Conservation (phyloP, 2,888 invertebrate species). For the Melinaea menophilus region DNA sequence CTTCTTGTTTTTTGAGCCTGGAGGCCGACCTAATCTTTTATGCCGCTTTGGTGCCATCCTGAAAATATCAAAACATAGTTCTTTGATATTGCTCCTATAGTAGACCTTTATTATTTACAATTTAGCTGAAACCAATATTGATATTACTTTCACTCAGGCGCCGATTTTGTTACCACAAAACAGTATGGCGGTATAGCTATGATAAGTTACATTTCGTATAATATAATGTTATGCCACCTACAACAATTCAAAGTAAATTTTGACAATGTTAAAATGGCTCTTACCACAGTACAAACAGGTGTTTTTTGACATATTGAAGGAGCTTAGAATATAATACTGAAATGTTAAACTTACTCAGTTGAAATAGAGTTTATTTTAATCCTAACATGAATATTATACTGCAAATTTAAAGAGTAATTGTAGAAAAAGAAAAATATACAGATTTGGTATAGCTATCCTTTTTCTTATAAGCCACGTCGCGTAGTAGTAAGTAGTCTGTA, state of each 20-base stretch:
- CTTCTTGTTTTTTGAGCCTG: constrained; percentile 46
- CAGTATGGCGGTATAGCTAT: constrained; percentile 23
- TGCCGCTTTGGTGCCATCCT: constrained; percentile 57
- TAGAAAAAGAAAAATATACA: background rate
- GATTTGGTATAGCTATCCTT: background rate
- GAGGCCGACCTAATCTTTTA: constrained; percentile 49
- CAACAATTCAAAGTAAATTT: background rate
- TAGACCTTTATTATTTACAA: constrained; percentile 25
- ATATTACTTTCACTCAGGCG: constrained; percentile 74
- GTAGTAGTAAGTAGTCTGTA: background rate
- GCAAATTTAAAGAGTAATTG: background rate
- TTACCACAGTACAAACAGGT: background rate
- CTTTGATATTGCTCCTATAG: constrained; percentile 39
- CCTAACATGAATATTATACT: background rate
- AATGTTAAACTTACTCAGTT: background rate
- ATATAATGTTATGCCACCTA: background rate
- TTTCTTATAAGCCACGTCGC: background rate
- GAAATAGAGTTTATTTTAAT: background rate
- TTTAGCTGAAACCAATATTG: constrained; percentile 54
- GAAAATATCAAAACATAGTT: constrained; percentile 23
- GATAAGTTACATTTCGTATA: background rate
- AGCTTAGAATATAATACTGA: background rate
- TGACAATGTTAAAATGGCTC: background rate
- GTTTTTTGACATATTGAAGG: background rate
- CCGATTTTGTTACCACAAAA: constrained; percentile 34